phyloP scores from a whole-genome alignment of 2,888 invertebrate species.

The Apamea sordens region DNA sequence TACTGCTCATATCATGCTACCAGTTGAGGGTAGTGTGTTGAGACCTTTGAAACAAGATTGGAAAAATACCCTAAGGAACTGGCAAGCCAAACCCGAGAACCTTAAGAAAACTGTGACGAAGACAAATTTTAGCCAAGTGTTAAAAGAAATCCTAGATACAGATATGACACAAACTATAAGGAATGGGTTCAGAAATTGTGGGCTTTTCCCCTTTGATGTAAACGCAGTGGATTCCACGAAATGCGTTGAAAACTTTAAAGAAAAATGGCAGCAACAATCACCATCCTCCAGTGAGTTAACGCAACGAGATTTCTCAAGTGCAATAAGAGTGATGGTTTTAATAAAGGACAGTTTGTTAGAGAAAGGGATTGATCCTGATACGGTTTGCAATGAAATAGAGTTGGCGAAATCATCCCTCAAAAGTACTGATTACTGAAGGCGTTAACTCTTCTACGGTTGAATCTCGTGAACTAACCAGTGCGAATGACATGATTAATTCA shows the following conservation, averaged over 20 bases:
- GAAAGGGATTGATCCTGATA: conserved; percentile 1
- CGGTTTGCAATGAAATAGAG: neutral
- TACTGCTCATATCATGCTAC: neutral
- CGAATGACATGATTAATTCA: neutral
- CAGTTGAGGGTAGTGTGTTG: conserved; percentile 1
- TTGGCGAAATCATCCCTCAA: neutral
- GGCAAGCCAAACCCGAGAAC: neutral
- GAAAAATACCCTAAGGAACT: neutral
- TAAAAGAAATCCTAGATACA: neutral
- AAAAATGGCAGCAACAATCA: no score
- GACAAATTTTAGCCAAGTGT: neutral
- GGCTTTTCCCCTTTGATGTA: conserved; percentile 5
- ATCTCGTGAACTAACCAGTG: neutral
- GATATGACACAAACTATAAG: neutral
- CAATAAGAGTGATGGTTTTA: neutral
- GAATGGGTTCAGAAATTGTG: conserved; percentile 18
- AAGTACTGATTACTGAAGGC: neutral
- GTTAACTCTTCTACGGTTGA: neutral
- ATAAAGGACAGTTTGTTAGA: conserved; percentile 4
- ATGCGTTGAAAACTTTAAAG: neutral
- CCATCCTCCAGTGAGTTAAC: neutral
- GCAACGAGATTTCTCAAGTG: neutral
- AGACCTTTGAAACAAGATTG: conserved; percentile 15
- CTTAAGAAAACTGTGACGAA: neutral
- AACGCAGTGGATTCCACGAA: conserved; percentile 7